A percentile compares a stretch with the other conserved stretches of the same genome.
Evolutionary conservation across 2,797 vertebrate species (phyloP).

Genomic region (Rhynchonycteris naso): DNA sequence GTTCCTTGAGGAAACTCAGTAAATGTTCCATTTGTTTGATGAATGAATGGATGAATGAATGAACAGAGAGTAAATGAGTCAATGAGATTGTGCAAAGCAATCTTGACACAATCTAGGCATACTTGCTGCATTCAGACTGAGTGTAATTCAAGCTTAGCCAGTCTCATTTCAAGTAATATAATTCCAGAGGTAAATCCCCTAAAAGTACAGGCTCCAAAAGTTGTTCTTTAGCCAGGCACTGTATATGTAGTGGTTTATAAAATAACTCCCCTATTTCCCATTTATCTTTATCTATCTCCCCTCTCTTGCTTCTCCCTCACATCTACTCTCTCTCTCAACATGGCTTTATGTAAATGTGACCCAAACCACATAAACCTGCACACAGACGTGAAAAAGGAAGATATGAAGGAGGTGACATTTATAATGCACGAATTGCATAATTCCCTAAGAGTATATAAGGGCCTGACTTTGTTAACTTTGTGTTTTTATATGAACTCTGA

Average conservation of each 20-base stretch:
- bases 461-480: neutral
- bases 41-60: neutral
- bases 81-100: neutral
- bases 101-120: neutral
- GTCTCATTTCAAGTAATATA: neutral
- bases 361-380: neutral
- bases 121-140: neutral
- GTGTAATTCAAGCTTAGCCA: neutral
- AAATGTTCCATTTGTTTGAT: neutral
- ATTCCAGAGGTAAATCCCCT: constrained; percentile 1
- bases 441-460: neutral
- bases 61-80: neutral
- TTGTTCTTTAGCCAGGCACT: neutral
- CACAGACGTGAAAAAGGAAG: neutral
- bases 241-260: neutral
- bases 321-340: neutral
- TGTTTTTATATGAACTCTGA: constrained; percentile 42
- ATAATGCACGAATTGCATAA: neutral
- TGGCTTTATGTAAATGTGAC: neutral
- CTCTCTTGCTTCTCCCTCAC: neutral
- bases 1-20: neutral
- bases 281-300: neutral
- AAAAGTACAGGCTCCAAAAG: neutral
- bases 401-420: neutral
- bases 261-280: neutral